These are phyloP conservation scores for Salmo trutta DNA, from an alignment of 2,797 vertebrate genomes.

Conservation along the genomic window DNA sequence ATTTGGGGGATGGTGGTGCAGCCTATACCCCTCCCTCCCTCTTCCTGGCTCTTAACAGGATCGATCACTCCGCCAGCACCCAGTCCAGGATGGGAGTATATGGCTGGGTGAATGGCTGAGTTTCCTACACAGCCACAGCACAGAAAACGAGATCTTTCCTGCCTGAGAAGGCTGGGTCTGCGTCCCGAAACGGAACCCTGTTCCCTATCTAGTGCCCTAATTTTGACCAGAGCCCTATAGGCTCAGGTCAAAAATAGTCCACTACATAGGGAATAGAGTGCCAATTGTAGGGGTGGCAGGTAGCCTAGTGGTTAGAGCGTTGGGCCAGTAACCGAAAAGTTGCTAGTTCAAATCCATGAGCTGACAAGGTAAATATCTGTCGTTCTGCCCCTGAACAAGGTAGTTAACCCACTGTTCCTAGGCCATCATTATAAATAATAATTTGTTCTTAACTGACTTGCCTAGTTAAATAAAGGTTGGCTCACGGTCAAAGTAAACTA, in stretches of 20 bases:
- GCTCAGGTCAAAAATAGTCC: too few species aligned
- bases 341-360: too few species aligned
- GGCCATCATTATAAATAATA: too few species aligned
- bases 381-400: too few species aligned
- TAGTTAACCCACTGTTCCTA: too few species aligned
- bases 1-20: slow-evolving; percentile 59
- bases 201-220: slow-evolving; percentile 29
- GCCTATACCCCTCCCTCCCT: slow-evolving; percentile 24
- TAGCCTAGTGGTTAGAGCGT: too few species aligned
- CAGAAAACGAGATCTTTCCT: slow-evolving; percentile 79
- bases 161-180: slow-evolving; percentile 34
- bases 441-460: too few species aligned
- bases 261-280: too few species aligned
- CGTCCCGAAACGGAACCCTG: slow-evolving; percentile 33
- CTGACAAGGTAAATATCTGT: too few species aligned
- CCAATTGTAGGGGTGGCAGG: too few species aligned
- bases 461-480: background rate
- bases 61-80: slow-evolving; percentile 58
- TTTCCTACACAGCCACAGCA: slow-evolving; percentile 76
- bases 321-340: too few species aligned
- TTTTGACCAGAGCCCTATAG: background rate
- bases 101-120: slow-evolving; percentile 73
- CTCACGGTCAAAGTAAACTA: slow-evolving; percentile 4
- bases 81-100: slow-evolving; percentile 84
- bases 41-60: slow-evolving; percentile 61